Evolutionary conservation across 2,888 invertebrate genomes (phyloP), one percentile per base, ranked within the genome.

Genomic region (Pandemis corylana): DNA sequence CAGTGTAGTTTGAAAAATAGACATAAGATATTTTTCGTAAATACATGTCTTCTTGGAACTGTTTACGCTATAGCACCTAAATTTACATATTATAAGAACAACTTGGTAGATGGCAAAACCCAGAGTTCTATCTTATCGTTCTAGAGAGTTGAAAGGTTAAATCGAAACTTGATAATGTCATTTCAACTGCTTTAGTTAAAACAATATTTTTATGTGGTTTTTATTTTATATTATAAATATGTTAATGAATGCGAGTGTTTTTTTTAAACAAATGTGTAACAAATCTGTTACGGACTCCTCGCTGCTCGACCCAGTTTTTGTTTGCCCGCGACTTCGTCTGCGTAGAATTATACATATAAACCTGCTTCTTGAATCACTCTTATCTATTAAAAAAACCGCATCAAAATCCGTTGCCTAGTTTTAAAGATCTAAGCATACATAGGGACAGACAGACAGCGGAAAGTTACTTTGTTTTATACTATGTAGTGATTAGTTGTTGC

Each of bases 1-100:
- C 90, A 56, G 86, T 89, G 5, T 93, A 81, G 56, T 20, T 56
- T 15, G 6, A 20, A 9, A n/a, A 62, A n/a, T n/a, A 59, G 7
- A 59, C 56, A 20, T 13, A 13, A 2, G 7, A n/a, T 51, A 6
- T n/a, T 13, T 51, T 51, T 51, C 7, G 2, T 13, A 36, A 36
- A 1, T 51, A 51, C 51, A n/a, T 51, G 5, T 51, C n/a, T n/a
- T n/a, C 7, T 51, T 15, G n/a, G 49, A 49, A 13, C 5, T 12
- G 20, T 20, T 59, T 59, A 28, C 59, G 59, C 59, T 10, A 12
- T 10, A 28, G 10, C 28, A 4, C 28, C 28, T 59, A 28, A 28
- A 28, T 59, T 10, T 59, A 59, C 5, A 15, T 6, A 53, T 53
- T 5, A 51, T 4, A 59, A 59, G 28, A 59, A 59, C 28, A 59